Conservation (phyloP, 2,113 vertebrate genomes). For the Tonatia bakeri region DNA sequence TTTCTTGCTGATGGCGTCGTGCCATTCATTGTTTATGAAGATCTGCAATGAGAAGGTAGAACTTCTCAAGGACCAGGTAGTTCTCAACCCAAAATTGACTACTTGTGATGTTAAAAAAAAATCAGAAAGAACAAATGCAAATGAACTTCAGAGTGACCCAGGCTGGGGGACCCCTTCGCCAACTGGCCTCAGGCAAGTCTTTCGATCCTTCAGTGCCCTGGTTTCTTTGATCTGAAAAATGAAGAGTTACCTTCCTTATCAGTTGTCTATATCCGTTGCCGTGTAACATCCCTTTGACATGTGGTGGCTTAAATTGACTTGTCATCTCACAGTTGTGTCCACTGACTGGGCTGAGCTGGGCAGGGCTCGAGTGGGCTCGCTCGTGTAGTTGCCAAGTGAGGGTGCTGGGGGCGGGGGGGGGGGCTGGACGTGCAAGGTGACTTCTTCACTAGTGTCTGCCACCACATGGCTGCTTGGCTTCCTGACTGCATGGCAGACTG, state of each 20-base stretch:
- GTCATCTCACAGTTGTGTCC: background rate
- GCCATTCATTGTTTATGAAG: constrained; percentile 97
- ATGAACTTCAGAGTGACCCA: background rate
- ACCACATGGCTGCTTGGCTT: background rate
- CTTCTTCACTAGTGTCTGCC: background rate
- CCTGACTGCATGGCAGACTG: background rate
- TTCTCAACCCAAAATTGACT: background rate
- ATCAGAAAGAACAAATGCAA: background rate
- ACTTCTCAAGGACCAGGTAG: background rate
- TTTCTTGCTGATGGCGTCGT: constrained; percentile 89
- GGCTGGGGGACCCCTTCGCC: background rate
- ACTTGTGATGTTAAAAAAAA: background rate
- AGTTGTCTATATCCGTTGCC: too few relatives aligned
- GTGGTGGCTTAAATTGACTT: background rate
- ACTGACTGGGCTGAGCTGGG: background rate
- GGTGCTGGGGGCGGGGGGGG: too few relatives aligned
- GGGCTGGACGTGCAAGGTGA: background rate
- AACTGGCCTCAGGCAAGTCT: background rate
- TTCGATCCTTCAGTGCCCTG: background rate
- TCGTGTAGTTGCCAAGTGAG: background rate
- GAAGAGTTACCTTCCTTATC: background rate
- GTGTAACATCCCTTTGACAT: background rate
- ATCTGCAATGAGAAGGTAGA: constrained; percentile 80
- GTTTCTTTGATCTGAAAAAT: background rate
- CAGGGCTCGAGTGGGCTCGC: background rate